phyloP scores from a whole-genome alignment of 2,888 invertebrate species.

The Acrobasis consociella region DNA sequence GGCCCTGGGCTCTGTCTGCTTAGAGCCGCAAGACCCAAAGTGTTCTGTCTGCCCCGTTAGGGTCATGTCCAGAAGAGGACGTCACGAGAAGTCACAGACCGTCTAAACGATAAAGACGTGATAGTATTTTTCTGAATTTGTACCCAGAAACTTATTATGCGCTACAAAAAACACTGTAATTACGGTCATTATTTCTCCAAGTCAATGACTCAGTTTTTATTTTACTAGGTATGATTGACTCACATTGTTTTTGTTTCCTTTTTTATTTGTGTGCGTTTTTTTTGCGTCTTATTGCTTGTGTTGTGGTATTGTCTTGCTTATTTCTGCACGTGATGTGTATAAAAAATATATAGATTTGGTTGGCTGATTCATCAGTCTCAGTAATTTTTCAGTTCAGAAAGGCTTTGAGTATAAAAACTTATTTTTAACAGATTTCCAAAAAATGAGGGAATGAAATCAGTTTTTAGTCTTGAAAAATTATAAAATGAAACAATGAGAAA shows the following conservation, averaged over 20 bases:
- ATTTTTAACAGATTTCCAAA: too few species aligned
- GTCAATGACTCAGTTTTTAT: conserved; percentile 19
- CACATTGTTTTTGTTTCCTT: conserved; percentile 12
- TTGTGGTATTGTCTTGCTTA: conserved; percentile 20
- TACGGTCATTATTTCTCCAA: conserved; percentile 10
- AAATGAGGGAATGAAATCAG: too few species aligned
- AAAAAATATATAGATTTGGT: neutral
- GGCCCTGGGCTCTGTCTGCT: too few species aligned
- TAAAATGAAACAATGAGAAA: too few species aligned
- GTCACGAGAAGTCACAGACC: too few species aligned
- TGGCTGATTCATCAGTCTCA: neutral
- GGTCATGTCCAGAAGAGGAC: too few species aligned
- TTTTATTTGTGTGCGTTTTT: conserved; percentile 2
- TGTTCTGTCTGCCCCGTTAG: too few species aligned
- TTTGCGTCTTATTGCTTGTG: conserved; percentile 13
- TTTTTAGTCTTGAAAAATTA: too few species aligned
- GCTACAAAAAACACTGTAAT: conserved; percentile 3
- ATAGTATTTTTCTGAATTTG: neutral
- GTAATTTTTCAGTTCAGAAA: neutral
- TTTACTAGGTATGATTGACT: conserved; percentile 8
- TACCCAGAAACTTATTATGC: neutral
- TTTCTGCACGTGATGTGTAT: neutral
- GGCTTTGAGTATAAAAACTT: neutral
- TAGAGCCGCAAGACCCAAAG: too few species aligned
- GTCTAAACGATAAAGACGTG: too few species aligned